These are phyloP conservation scores for Byasa hedistus DNA, from an alignment of 2,888 invertebrate species.

Conservation along the genomic window DNA sequence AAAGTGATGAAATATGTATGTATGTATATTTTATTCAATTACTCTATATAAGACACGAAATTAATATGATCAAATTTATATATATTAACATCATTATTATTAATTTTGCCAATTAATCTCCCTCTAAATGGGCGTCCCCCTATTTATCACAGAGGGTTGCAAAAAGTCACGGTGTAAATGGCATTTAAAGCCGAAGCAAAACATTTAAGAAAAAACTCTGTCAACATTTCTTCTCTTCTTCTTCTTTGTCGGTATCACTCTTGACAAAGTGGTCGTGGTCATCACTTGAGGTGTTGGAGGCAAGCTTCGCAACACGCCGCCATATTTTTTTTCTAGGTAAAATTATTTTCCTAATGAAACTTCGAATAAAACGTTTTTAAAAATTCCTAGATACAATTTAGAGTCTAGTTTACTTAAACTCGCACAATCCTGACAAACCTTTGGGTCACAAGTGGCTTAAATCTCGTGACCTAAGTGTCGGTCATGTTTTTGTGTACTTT, in stretches of 20 bases:
- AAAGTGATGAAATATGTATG: no score
- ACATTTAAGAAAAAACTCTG: no score
- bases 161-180: not conserved
- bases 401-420: constrained; percentile 14
- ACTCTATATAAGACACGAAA: not conserved
- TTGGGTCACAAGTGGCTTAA: constrained; percentile 25
- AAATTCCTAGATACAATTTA: constrained; percentile 2
- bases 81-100: not conserved
- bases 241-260: no score
- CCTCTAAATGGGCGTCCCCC: not conserved
- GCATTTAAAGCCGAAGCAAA: no score
- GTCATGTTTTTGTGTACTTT: constrained; percentile 17
- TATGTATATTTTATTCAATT: no score
- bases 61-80: not conserved
- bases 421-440: constrained; percentile 12
- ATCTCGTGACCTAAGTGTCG: constrained; percentile 11
- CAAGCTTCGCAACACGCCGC: no score
- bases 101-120: not conserved
- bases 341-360: no score
- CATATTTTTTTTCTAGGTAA: no score
- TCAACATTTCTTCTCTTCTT: no score
- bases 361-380: not conserved
- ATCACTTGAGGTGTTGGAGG: no score
- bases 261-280: no score
- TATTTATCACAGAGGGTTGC: not conserved